Conservation (phyloP, 2,797 vertebrate species). For the Denticeps clupeoides region DNA sequence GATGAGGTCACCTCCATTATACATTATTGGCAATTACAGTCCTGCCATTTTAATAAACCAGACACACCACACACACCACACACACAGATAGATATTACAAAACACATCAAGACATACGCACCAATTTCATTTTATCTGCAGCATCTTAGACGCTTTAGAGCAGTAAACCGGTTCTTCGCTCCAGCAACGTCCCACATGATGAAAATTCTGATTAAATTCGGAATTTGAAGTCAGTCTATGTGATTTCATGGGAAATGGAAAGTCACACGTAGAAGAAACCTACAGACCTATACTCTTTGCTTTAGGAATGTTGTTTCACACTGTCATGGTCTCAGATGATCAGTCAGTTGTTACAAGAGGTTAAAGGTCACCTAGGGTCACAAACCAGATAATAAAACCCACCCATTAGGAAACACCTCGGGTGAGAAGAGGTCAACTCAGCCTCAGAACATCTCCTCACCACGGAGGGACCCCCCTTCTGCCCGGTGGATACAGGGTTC, state of each 20-base stretch:
- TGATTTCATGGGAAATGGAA: too few species aligned
- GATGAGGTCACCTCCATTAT: too few species aligned
- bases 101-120: too few species aligned
- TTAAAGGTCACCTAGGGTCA: conserved; percentile 35
- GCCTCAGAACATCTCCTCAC: conserved; percentile 8
- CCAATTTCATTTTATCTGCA: not conserved
- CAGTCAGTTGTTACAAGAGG: conserved; percentile 19
- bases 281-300: too few species aligned
- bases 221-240: too few species aligned
- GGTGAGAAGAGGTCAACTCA: not conserved
- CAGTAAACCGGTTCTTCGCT: conserved; percentile 1
- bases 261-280: too few species aligned
- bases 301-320: too few species aligned
- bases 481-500: conserved; percentile 14
- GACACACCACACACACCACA: too few species aligned
- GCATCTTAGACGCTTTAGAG: conserved; percentile 6
- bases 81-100: too few species aligned
- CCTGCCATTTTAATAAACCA: too few species aligned
- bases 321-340: conserved; percentile 23
- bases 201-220: too few species aligned
- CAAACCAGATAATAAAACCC: conserved; percentile 27
- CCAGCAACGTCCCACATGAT: too few species aligned
- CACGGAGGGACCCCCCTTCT: conserved; percentile 4
- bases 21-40: not conserved
- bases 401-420: conserved; percentile 37